Conservation (phyloP, 2,888 invertebrate genomes). For the Nasonovia ribisnigri region DNA sequence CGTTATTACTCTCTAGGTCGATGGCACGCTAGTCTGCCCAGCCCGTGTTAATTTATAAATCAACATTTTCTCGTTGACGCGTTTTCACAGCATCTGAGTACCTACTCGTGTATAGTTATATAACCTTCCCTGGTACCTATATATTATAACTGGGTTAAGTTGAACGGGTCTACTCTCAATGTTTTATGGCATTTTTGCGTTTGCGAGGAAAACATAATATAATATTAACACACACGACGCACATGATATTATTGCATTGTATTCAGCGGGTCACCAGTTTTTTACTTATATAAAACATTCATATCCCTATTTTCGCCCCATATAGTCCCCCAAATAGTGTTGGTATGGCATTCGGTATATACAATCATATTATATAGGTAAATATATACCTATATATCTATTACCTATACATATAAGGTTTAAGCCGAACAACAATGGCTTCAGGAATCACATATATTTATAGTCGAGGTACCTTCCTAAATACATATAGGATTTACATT, state of each 20-base stretch:
- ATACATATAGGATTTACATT: slow-evolving; percentile 45
- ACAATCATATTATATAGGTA: not conserved
- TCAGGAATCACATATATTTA: not conserved
- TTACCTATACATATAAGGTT: not conserved
- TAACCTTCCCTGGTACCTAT: slow-evolving; percentile 43
- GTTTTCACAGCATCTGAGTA: not conserved
- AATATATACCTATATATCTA: not conserved
- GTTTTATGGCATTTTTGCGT: slow-evolving; percentile 27
- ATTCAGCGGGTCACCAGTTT: not conserved
- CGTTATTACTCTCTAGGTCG: slow-evolving; percentile 55
- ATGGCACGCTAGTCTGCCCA: not conserved
- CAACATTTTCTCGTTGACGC: slow-evolving; percentile 22
- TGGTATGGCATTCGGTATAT: not conserved
- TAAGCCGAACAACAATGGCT: not conserved
- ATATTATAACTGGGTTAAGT: slow-evolving; percentile 59
- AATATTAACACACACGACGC: not conserved
- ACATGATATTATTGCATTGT: not conserved
- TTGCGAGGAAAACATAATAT: slow-evolving; percentile 46
- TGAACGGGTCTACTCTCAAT: slow-evolving; percentile 47
- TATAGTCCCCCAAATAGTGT: not conserved
- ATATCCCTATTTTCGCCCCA: not conserved
- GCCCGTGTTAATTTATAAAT: slow-evolving; percentile 28
- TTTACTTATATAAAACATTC: not conserved
- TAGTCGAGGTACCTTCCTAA: not conserved
- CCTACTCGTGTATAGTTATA: not conserved